Conservation (phyloP, 2,888 invertebrate species). For the Drepanosiphum platanoidis region DNA sequence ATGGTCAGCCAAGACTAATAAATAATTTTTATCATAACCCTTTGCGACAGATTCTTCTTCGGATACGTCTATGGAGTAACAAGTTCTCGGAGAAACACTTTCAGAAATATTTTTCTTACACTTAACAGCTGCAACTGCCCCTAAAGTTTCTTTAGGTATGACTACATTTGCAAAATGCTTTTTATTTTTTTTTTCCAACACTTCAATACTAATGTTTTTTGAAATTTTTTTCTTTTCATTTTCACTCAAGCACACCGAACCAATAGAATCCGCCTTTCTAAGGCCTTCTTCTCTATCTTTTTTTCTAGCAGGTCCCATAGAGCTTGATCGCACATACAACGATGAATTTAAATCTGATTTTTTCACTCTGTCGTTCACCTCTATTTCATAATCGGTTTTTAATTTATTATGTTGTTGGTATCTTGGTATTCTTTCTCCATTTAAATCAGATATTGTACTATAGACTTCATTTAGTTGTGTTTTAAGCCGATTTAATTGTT, state of each 20-base stretch:
- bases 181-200: constrained; percentile 72
- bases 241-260: constrained; percentile 71
- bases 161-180: constrained; percentile 65
- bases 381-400: constrained; percentile 68
- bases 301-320: constrained; percentile 67
- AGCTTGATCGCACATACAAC: constrained; percentile 69
- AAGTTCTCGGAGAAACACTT: constrained; percentile 68
- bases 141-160: constrained; percentile 71
- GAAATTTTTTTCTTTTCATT: constrained; percentile 79
- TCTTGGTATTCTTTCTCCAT: constrained; percentile 64
- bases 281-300: constrained; percentile 67
- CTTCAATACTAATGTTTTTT: constrained; percentile 78
- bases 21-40: constrained; percentile 67
- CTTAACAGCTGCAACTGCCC: constrained; percentile 72
- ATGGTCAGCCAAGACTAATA: constrained; percentile 67
- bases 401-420: constrained; percentile 64
- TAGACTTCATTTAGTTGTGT: constrained; percentile 85
- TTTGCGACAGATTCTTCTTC: constrained; percentile 66
- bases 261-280: constrained; percentile 72
- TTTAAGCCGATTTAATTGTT: constrained; percentile 83
- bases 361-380: constrained; percentile 69
- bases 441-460: constrained; percentile 69
- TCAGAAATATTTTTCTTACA: constrained; percentile 67
- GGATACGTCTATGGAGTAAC: constrained; percentile 69
- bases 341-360: constrained; percentile 64